Conservation (phyloP, 2,888 invertebrate species). For the Blera fallax region DNA sequence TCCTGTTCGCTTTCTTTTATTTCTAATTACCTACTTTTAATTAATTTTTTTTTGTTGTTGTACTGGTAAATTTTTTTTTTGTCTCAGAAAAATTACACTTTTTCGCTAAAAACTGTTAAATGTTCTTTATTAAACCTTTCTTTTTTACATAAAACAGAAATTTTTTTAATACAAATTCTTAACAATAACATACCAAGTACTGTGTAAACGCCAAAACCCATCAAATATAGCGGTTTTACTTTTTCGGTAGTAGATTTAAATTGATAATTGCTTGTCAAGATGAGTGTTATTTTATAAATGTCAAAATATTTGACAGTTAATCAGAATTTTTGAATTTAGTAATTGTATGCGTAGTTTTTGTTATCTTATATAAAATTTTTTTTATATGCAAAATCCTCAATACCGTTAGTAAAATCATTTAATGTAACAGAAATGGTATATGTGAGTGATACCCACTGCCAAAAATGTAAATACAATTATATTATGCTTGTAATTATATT, state of each 20-base stretch:
- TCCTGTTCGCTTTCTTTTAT: constrained; percentile 30
- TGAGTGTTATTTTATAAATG: not conserved
- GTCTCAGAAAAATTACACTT: not conserved
- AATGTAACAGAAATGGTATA: constrained; percentile 52
- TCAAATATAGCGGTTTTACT: not conserved
- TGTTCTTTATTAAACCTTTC: not conserved
- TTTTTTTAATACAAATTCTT: not conserved
- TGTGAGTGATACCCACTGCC: constrained; percentile 63
- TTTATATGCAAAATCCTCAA: constrained; percentile 25
- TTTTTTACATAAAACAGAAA: no score
- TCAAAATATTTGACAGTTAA: not conserved
- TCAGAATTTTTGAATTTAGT: constrained; percentile 8
- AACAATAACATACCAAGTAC: not conserved
- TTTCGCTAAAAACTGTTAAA: not conserved
- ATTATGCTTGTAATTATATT: constrained; percentile 60
- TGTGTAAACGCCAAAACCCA: no score
- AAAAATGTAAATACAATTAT: constrained; percentile 70
- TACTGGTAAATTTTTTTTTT: constrained; percentile 3
- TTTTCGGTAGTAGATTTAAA: not conserved
- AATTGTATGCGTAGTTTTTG: constrained; percentile 32
- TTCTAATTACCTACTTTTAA: constrained; percentile 55
- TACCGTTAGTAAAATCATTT: constrained; percentile 39
- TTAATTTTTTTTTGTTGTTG: constrained; percentile 25
- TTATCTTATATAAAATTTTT: constrained; percentile 15
- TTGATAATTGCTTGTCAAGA: not conserved